These are phyloP conservation scores for Drosophila orosa DNA, from an alignment of 1,140 invertebrate genomes.

Conservation along the genomic window DNA sequence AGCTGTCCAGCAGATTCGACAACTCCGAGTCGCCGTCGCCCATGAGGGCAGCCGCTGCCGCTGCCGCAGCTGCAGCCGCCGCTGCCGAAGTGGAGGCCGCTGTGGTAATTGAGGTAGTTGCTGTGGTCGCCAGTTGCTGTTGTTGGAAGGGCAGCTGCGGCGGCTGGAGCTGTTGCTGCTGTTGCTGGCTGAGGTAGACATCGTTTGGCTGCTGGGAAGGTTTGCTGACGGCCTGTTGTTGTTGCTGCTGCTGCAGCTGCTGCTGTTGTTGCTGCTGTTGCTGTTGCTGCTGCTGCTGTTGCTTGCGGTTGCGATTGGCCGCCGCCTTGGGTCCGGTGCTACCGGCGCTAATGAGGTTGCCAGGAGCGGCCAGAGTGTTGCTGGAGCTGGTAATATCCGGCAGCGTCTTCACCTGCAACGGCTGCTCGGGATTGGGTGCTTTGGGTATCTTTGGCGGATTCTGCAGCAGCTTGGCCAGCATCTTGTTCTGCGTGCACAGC, in stretches of 20 bases:
- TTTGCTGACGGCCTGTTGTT: slow-evolving; percentile 62
- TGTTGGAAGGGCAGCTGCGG: slow-evolving; percentile 63
- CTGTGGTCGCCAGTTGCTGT: slow-evolving; percentile 75
- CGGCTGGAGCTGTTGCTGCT: slow-evolving; percentile 79
- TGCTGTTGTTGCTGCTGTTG: slow-evolving; percentile 61
- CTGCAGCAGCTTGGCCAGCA: slow-evolving; percentile 92
- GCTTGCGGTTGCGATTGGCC: slow-evolving; percentile 63
- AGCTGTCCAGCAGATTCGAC: slow-evolving; percentile 92
- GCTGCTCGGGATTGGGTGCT: slow-evolving; percentile 88
- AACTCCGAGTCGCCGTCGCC: slow-evolving; percentile 88
- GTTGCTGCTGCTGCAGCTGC: slow-evolving; percentile 59
- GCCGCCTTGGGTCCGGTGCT: slow-evolving; percentile 67
- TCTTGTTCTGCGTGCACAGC: slow-evolving; percentile 93
- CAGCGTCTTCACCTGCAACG: slow-evolving; percentile 86
- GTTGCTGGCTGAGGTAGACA: slow-evolving; percentile 85
- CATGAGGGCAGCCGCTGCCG: slow-evolving; percentile 27
- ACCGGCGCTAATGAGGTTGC: slow-evolving; percentile 69
- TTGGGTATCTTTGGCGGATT: slow-evolving; percentile 88
- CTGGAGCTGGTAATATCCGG: slow-evolving; percentile 87
- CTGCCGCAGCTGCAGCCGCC: slow-evolving; percentile 48
- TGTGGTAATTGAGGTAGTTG: slow-evolving; percentile 78
- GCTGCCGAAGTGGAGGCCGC: slow-evolving; percentile 65
- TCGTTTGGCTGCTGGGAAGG: slow-evolving; percentile 84
- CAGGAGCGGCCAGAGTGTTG: slow-evolving; percentile 64
- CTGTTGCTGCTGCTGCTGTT: slow-evolving; percentile 73